Percentiles rank a stretch among this genome's conserved stretches.
These are phyloP conservation scores for Thalassaphorura encarpata DNA, from an alignment of 1,140 invertebrate genomes.

Conservation along the genomic window DNA sequence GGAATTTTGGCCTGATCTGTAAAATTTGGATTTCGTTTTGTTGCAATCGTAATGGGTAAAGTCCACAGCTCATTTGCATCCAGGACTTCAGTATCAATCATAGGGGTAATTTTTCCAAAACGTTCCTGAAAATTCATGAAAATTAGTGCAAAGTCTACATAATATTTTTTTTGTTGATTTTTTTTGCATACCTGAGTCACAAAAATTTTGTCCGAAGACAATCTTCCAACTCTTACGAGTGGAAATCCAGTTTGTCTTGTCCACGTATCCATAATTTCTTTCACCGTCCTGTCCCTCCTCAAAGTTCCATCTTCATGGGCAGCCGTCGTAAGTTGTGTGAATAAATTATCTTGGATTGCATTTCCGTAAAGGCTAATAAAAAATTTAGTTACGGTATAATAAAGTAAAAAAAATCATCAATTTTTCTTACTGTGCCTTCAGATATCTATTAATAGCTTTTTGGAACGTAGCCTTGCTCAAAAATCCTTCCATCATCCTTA, in stretches of 20 bases:
- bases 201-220: too few relatives aligned
- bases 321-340: constrained; percentile 63
- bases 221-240: too few relatives aligned
- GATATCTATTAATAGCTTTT: background rate
- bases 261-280: constrained; percentile 80
- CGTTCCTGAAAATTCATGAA: too few relatives aligned
- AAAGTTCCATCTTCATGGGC: constrained; percentile 51
- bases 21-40: too few relatives aligned
- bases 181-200: too few relatives aligned
- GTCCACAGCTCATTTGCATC: too few relatives aligned
- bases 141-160: too few relatives aligned
- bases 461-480: background rate
- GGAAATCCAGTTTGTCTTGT: constrained; percentile 78
- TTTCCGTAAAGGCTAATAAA: constrained; percentile 43
- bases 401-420: background rate
- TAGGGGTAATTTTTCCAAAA: too few relatives aligned
- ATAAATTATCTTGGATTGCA: constrained; percentile 75
- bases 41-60: too few relatives aligned
- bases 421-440: background rate
- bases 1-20: too few relatives aligned
- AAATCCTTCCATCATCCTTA: background rate
- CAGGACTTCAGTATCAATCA: too few relatives aligned
- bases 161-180: too few relatives aligned
- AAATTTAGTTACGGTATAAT: background rate
- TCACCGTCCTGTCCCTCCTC: constrained; percentile 47